Evolutionary conservation across 2,113 vertebrate species (phyloP).

Genomic region (Paratilapia polleni): DNA sequence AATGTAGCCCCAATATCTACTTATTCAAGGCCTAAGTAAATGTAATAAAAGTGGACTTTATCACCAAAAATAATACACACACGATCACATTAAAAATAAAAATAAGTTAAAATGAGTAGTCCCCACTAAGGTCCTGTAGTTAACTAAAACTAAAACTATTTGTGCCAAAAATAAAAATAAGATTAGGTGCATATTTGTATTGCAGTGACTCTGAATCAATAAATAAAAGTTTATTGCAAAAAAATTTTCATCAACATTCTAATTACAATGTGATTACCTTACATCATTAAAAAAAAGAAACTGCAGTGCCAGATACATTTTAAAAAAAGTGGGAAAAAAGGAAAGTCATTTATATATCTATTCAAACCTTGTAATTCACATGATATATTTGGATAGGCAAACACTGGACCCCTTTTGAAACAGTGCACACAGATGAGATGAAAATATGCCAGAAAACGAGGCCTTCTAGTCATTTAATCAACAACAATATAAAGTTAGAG

Average conservation of each 20-base stretch:
- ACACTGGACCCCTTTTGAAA: not conserved
- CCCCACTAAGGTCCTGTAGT: not conserved
- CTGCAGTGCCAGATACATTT: conserved; percentile 24
- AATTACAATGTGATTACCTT: conserved; percentile 38
- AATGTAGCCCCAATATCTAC: not conserved
- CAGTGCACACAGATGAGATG: not conserved
- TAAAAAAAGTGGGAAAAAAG: not conserved
- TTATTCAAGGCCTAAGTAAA: not conserved
- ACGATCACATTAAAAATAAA: not conserved
- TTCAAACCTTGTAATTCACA: conserved; percentile 4
- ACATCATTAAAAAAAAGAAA: conserved; percentile 43
- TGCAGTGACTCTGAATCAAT: not conserved
- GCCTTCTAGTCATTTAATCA: not conserved
- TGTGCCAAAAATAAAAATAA: not conserved
- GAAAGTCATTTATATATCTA: conserved; percentile 3
- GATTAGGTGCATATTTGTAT: too few species aligned
- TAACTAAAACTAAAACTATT: not conserved
- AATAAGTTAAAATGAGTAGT: not conserved
- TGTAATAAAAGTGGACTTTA: not conserved
- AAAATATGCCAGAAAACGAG: not conserved
- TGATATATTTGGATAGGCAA: not conserved
- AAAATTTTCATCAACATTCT: conserved; percentile 55
- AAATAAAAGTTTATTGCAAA: conserved; percentile 5
- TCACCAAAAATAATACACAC: not conserved
- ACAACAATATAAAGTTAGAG: not conserved